phyloP scores from a whole-genome alignment of 2,797 vertebrate genomes.

The Enteromius paludinosus region DNA sequence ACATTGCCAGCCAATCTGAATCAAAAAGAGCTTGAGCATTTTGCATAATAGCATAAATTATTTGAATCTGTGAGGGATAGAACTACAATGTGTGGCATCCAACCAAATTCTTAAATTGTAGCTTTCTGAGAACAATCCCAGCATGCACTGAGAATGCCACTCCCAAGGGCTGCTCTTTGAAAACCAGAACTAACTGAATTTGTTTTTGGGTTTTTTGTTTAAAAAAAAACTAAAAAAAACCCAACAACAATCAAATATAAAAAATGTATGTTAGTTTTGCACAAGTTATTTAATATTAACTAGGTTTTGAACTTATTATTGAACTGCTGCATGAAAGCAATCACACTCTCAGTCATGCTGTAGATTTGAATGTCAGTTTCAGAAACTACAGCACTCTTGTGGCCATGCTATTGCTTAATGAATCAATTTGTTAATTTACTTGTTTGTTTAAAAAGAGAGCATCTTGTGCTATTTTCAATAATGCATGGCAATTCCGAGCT shows the following conservation, averaged over 20 bases:
- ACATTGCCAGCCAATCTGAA: not conserved
- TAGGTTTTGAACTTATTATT: not conserved
- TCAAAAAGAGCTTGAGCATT: not conserved
- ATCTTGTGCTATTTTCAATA: not conserved
- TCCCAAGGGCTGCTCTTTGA: not conserved
- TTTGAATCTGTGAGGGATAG: not conserved
- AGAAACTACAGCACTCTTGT: not conserved
- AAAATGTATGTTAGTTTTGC: not conserved
- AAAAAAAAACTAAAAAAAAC: not conserved
- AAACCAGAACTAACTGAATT: not conserved
- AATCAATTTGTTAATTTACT: not conserved
- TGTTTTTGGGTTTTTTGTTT: too few relatives aligned
- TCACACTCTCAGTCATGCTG: not conserved
- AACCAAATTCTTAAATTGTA: not conserved
- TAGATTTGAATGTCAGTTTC: not conserved
- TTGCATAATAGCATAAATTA: not conserved
- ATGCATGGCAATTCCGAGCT: not conserved
- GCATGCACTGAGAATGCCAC: not conserved
- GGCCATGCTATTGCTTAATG: not conserved
- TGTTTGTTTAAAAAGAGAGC: not conserved
- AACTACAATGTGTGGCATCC: not conserved
- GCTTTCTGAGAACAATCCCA: slow-evolving; percentile 1
- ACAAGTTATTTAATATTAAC: too few relatives aligned
- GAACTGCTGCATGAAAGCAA: not conserved
- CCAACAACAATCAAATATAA: too few relatives aligned